phyloP scores from a whole-genome alignment of 2,888 invertebrate species.

The Gymnosoma rotundatum region DNA sequence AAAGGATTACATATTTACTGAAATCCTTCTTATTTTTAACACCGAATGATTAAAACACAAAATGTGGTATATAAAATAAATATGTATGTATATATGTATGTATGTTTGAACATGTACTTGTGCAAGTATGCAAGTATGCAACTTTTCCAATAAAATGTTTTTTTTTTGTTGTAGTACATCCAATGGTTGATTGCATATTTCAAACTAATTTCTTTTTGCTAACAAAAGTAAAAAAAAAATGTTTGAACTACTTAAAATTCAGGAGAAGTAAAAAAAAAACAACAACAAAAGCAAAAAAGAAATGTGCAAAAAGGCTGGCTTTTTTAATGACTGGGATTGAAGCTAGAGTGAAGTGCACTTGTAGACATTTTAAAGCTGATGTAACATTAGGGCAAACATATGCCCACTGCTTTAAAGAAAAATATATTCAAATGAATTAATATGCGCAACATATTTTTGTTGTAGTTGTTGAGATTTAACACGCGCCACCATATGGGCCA shows the following conservation, averaged over 20 bases:
- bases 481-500: conserved; percentile 62
- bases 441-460: conserved; percentile 35
- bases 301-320: conserved; percentile 51
- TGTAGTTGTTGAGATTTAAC: conserved; percentile 51
- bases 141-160: conserved; percentile 55
- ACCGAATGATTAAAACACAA: neutral
- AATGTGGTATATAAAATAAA: neutral
- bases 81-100: too few relatives aligned
- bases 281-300: neutral
- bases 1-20: too few relatives aligned
- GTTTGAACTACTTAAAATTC: conserved; percentile 66
- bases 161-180: conserved; percentile 34
- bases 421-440: conserved; percentile 48
- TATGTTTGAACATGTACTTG: conserved; percentile 19
- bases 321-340: conserved; percentile 35
- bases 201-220: conserved; percentile 70
- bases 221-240: conserved; percentile 60
- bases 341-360: conserved; percentile 62
- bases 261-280: conserved; percentile 2
- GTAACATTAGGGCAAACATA: conserved; percentile 63
- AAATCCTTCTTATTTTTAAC: too few relatives aligned
- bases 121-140: conserved; percentile 17
- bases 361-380: conserved; percentile 28
- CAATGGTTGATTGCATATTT: conserved; percentile 72
- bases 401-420: conserved; percentile 48